Base-by-base conservation (phyloP, 2,797 vertebrate species). In the Allobates femoralis region DNA sequence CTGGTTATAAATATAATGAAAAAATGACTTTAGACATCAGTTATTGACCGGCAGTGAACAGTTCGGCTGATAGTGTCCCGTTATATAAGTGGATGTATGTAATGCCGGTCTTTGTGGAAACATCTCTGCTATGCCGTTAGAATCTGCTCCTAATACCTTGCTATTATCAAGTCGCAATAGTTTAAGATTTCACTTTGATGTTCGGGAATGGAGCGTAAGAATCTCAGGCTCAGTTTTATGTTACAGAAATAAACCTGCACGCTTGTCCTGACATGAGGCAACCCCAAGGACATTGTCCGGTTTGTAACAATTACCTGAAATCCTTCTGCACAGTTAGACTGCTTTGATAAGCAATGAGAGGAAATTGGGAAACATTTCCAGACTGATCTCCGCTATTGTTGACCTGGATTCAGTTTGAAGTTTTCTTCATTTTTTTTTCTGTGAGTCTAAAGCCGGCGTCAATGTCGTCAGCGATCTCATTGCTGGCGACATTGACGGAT, bases 301-400 rank as follows among this genome's bases (percentile, higher is more conserved):
- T 87, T 87, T 87, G 81, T 79, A 84, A 74, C 81, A 87, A 84
- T 83, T 87, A 74, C 81, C 41, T 87, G 58, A 64, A 73, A 69
- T 77, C 62, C 73, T 78, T 50, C 73, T 66, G 50, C 71, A 69
- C 73, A 78, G 60, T 50, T 51, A 18, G 62, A 2, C 60, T n/a
- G 3, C 60, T 76, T 55, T 83, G 60, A 83, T 82, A 81, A 81
- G 71, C 41, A 66, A 55, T 76, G 62, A n/a, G 69, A 86, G 26
- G 5, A 37, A 74, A 81, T 53, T 75, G 21, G 6, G 37, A 71
- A 41, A 50, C 66, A 64, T 64, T 50, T 28, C 32, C 66, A 62
- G 32, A 28, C 32, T 64, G 71, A 41, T 81, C n/a, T 53, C 14
- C 14, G 4, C 55, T 21, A n/a, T 74, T 74, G 53, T 64, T 73